Conservation (phyloP, 2,113 vertebrate genomes). For the Hirundichthys speculiger region DNA sequence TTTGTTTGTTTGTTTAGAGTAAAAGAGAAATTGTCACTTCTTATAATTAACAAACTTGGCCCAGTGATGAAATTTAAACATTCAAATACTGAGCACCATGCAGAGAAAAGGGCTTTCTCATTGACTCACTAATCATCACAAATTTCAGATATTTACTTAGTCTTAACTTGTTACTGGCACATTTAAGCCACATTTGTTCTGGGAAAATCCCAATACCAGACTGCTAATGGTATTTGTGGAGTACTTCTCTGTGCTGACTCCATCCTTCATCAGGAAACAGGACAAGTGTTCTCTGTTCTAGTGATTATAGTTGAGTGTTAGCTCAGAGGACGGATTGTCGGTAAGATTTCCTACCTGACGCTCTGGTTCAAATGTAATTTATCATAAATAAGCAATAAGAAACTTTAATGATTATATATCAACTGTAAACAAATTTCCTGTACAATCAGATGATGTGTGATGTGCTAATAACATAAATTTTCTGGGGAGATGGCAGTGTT, state of each 20-base stretch:
- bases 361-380: neutral
- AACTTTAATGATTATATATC: neutral
- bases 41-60: too few relatives aligned
- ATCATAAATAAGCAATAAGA: neutral
- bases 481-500: too few relatives aligned
- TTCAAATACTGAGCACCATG: too few relatives aligned
- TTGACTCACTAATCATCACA: too few relatives aligned
- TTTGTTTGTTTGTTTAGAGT: too few relatives aligned
- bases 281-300: constrained; percentile 52
- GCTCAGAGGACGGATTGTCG: constrained; percentile 7
- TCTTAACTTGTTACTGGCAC: too few relatives aligned
- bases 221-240: neutral
- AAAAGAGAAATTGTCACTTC: too few relatives aligned
- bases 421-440: neutral
- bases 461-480: too few relatives aligned
- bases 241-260: constrained; percentile 12
- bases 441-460: neutral
- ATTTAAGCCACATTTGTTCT: constrained; percentile 1
- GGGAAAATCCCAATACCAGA: constrained; percentile 4
- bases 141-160: too few relatives aligned
- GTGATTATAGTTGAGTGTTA: constrained; percentile 14
- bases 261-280: constrained; percentile 27
- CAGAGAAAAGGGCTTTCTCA: too few relatives aligned
- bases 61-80: too few relatives aligned
- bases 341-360: constrained; percentile 10